Evolutionary conservation across 2,888 invertebrate genomes (phyloP).

Genomic region (Hyles lineata): DNA sequence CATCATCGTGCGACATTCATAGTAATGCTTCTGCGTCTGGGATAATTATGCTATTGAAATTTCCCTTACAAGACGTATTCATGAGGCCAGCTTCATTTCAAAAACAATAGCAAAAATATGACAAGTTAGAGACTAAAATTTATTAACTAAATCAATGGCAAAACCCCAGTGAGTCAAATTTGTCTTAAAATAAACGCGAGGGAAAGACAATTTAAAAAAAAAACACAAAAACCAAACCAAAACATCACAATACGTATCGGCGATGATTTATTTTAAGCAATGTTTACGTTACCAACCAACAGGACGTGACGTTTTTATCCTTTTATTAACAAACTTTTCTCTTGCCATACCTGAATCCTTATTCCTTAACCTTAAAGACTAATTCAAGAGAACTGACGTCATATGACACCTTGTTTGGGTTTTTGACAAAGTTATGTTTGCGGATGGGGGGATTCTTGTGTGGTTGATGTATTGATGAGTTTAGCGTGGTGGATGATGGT

Average conservation of each 20-base stretch:
- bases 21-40: not conserved
- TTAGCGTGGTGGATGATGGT: slow-evolving; percentile 33
- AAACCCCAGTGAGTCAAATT: slow-evolving; percentile 5
- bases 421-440: slow-evolving; percentile 51
- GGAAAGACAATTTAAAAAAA: slow-evolving; percentile 53
- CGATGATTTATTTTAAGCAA: slow-evolving; percentile 79
- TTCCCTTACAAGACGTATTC: not conserved
- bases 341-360: slow-evolving; percentile 32
- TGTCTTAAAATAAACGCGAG: slow-evolving; percentile 56
- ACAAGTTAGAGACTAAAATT: too few species aligned
- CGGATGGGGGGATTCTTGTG: slow-evolving; percentile 31
- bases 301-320: slow-evolving; percentile 28
- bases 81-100: not conserved
- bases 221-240: slow-evolving; percentile 61
- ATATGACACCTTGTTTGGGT: slow-evolving; percentile 38
- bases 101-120: not conserved
- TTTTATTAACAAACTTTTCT: slow-evolving; percentile 13
- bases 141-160: not conserved
- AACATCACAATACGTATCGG: slow-evolving; percentile 68
- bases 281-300: slow-evolving; percentile 64
- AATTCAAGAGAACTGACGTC: slow-evolving; percentile 40
- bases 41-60: not conserved
- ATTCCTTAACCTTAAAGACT: slow-evolving; percentile 38
- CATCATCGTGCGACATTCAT: not conserved
- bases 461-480: not conserved